phyloP scores from a whole-genome alignment of 2,113 vertebrate species.

The Laticauda colubrina region DNA sequence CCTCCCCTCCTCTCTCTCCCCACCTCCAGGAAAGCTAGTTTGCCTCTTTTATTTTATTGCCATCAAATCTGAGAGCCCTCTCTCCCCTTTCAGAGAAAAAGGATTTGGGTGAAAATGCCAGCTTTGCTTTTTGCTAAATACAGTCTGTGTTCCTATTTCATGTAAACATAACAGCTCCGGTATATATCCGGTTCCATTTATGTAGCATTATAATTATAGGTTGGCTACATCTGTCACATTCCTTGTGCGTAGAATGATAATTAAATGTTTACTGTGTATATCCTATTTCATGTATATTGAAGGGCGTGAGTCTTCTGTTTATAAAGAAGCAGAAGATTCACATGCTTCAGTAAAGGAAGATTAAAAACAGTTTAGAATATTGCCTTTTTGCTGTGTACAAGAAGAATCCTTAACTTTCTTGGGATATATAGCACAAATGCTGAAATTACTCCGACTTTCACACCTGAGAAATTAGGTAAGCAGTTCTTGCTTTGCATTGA shows the following conservation, averaged over 20 bases:
- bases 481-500: neutral
- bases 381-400: neutral
- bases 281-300: neutral
- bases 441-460: neutral
- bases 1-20: neutral
- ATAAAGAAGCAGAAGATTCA: neutral
- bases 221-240: neutral
- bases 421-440: neutral
- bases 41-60: neutral
- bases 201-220: neutral
- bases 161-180: neutral
- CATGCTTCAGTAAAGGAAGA: neutral
- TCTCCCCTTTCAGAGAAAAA: neutral
- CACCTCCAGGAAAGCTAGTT: neutral
- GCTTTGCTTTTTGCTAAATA: neutral
- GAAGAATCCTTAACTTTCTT: neutral
- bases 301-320: neutral
- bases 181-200: neutral
- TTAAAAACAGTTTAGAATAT: neutral
- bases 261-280: neutral
- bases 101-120: neutral
- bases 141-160: neutral
- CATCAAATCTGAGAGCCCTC: neutral
- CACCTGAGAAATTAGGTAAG: neutral
- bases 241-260: neutral